These are phyloP conservation scores for Glaucidium brasilianum DNA, from an alignment of 2,113 vertebrate genomes.

Conservation along the genomic window DNA sequence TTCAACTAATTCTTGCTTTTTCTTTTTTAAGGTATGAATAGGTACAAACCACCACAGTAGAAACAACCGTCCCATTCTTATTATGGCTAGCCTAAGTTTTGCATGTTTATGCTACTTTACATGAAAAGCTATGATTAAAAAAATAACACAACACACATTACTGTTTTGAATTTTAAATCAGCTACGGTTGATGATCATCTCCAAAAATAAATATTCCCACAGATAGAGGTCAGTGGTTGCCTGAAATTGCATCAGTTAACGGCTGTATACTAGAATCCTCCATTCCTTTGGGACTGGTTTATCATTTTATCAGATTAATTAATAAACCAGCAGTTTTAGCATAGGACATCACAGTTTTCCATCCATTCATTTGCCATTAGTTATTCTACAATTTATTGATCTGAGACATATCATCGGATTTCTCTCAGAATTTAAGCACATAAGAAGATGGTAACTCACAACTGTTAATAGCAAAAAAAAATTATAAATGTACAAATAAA, in stretches of 20 bases:
- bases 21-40: neutral
- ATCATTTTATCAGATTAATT: conserved; percentile 75
- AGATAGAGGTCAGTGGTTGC: conserved; percentile 81
- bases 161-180: conserved; percentile 47
- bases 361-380: conserved; percentile 1
- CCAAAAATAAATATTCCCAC: conserved; percentile 79
- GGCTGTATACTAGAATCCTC: conserved; percentile 53
- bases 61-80: neutral
- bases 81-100: neutral
- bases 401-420: neutral
- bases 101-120: neutral
- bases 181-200: conserved; percentile 40
- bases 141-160: neutral
- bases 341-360: conserved; percentile 8
- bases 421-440: neutral
- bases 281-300: conserved; percentile 66
- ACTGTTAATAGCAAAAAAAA: neutral
- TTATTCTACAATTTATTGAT: neutral
- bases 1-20: neutral
- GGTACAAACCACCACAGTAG: neutral
- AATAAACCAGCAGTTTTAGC: conserved; percentile 42
- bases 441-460: neutral
- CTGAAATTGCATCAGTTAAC: conserved; percentile 79
- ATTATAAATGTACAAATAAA: neutral
- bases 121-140: neutral